Conservation (phyloP, 2,797 vertebrate genomes). For the Nasua narica region DNA sequence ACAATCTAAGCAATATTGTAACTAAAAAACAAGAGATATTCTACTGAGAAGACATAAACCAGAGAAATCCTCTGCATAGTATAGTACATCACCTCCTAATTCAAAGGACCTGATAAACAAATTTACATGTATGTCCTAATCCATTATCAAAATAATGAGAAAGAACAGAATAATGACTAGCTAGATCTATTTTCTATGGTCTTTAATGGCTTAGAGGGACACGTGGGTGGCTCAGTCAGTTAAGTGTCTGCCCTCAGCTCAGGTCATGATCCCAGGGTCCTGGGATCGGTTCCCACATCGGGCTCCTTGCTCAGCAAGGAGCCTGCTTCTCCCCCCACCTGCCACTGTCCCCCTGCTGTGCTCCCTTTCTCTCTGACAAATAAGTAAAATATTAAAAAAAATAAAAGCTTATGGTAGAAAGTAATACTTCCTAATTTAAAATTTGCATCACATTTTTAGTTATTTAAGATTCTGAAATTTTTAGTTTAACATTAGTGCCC, state of each 20-base stretch:
- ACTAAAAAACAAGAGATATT: background rate
- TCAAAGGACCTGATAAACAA: background rate
- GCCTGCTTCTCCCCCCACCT: background rate
- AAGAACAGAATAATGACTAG: background rate
- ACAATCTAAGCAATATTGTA: background rate
- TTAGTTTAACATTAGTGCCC: background rate
- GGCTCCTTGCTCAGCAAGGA: background rate
- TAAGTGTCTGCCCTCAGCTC: background rate
- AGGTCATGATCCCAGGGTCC: background rate
- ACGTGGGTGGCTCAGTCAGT: background rate
- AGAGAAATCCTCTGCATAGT: background rate
- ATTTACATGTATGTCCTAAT: background rate
- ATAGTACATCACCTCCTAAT: background rate
- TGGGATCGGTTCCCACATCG: accelerated
- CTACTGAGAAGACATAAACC: background rate
- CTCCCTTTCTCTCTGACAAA: background rate
- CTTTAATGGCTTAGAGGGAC: background rate
- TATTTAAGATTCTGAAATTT: background rate
- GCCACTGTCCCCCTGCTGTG: background rate
- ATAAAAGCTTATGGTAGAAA: background rate
- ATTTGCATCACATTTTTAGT: background rate
- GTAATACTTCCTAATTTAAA: background rate
- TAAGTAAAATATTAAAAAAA: background rate
- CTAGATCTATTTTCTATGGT: background rate
- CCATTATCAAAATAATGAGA: background rate